Percentiles rank a stretch among this genome's conserved stretches.
Evolutionary conservation across 2,888 invertebrate genomes (phyloP).

Genomic region (Macaria liturata): DNA sequence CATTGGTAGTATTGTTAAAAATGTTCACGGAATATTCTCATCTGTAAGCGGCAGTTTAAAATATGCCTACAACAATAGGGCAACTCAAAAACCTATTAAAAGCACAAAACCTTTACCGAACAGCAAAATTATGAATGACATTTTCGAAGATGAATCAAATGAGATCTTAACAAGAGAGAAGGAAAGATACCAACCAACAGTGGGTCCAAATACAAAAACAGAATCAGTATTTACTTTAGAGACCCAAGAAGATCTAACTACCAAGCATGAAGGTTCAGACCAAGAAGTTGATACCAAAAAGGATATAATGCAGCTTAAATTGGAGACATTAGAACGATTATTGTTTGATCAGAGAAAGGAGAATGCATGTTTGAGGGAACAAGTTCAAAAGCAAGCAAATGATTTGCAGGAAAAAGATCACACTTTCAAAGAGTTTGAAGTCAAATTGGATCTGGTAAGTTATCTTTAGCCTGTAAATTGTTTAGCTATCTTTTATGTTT

Average conservation of each 20-base stretch:
- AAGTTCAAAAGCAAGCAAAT: conserved; percentile 65
- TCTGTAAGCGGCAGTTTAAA: conserved; percentile 74
- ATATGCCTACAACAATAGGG: conserved; percentile 67
- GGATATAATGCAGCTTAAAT: conserved; percentile 59
- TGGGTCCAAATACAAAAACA: not conserved
- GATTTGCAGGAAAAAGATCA: conserved; percentile 66
- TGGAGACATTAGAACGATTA: conserved; percentile 65
- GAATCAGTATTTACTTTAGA: conserved; percentile 10
- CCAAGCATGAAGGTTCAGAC: not conserved
- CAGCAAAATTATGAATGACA: conserved; percentile 71
- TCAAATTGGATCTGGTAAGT: conserved; percentile 77
- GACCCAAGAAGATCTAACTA: conserved; percentile 1
- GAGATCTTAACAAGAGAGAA: conserved; percentile 20
- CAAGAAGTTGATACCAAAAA: conserved; percentile 24
- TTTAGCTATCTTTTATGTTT: not conserved
- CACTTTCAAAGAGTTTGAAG: conserved; percentile 71
- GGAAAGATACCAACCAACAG: not conserved
- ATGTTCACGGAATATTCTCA: conserved; percentile 78
- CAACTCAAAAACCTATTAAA: conserved; percentile 53
- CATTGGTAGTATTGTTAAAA: conserved; percentile 73
- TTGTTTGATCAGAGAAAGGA: conserved; percentile 69
- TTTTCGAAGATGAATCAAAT: conserved; percentile 63
- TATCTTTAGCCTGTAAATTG: not conserved
- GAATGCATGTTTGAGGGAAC: conserved; percentile 56
- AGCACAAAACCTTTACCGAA: conserved; percentile 56